Evolutionary conservation across 2,888 invertebrate genomes (phyloP), one percentile per base, ranked within the genome.

Genomic region (Uropetala carovei): DNA sequence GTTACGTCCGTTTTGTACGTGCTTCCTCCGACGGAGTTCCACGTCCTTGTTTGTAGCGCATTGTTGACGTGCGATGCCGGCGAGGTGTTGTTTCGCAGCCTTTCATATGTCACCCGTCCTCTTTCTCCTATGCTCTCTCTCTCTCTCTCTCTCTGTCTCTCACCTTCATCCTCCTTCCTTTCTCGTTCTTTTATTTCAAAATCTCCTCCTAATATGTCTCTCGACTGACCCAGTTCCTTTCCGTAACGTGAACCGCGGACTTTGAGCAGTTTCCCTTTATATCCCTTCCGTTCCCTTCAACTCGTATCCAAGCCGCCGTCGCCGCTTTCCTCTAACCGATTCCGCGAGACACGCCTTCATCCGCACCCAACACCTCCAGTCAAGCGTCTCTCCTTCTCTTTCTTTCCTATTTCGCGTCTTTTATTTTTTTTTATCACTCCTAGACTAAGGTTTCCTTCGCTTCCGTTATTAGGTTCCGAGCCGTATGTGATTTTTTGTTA

Each of bases 171-270:
- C 22, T 22, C 22, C 27, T 4, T 75, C 18, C 9, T 64, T 14
- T 64, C 64, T 0, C n/a, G 13, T 75, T 27, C 75, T 14, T 27
- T 27, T 27, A 75, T 75, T 75, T 75, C 75, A 14, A 13, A 43
- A 27, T 68, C 68, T 68, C 68, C 43, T n/a, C 68, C 75, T 75
- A 27, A 75, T 27, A 75, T 75, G 75, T 75, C 75, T 75, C 75
- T 13, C 22, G 75, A 75, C 75, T 75, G 75, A 75, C 75, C 75
- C 75, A 75, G 27, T 75, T 75, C 75, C 27, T 75, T 27, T 75
- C 75, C 27, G 75, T 75, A 75, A 75, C 75, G 27, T 27, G 75
- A 68, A 22, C 68, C 68, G 22, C 68, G 68, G 68, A 68, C 68
- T 68, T n/a, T 68, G 68, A 75, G 75, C 1, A 75, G 75, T 27